Base-by-base conservation (phyloP, 2,113 vertebrate species). In the Rostratula benghalensis region DNA sequence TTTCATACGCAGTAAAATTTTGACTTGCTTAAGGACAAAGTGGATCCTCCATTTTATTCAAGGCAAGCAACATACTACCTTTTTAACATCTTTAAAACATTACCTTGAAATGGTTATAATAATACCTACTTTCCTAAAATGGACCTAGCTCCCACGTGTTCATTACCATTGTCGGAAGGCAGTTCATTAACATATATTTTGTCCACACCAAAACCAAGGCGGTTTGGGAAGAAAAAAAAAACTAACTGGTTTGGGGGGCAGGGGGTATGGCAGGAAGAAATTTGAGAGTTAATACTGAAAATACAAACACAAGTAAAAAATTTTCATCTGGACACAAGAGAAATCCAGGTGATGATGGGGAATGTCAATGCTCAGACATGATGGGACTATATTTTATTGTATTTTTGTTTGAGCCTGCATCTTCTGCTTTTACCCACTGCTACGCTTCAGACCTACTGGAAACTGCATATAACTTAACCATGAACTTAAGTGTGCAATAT, bases 21-120 rank as follows among this genome's bases (percentile, higher is more conserved):
- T 10, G 10, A 68, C 14, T 76, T 85, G 7, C 9, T 65, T 46
- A 80, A 89, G 20, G 12, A 79, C 12, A 13, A 78, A 48, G 41
- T 5, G 39, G 33, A 69, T 3, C 6, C 11, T 61, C 19, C 4
- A 21, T 57, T 83, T 57, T 4, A 60, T 48, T 74, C 10, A 70
- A 64, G 89, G 7, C 5, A 83, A 83, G 25, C 33, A 50, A 89
- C 4, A 28, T 9, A 13, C 5, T 15, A 45, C 2, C 21, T 61
- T 69, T 53, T 7, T 23, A 3, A 69, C n/a, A n/a, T n/a, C n/a
- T n/a, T 73, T 76, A 15, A 83, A 85, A 83, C n/a, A 5, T 14
- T 45, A 45, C 12, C 9, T 76, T 68, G 19, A 64, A 83, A 50
- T 0, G 0, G 6, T 41, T 86, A 28, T 25, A n/a, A 54, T 27